Conservation (phyloP, 2,888 invertebrate species). For the Trichopoda pennipes region DNA sequence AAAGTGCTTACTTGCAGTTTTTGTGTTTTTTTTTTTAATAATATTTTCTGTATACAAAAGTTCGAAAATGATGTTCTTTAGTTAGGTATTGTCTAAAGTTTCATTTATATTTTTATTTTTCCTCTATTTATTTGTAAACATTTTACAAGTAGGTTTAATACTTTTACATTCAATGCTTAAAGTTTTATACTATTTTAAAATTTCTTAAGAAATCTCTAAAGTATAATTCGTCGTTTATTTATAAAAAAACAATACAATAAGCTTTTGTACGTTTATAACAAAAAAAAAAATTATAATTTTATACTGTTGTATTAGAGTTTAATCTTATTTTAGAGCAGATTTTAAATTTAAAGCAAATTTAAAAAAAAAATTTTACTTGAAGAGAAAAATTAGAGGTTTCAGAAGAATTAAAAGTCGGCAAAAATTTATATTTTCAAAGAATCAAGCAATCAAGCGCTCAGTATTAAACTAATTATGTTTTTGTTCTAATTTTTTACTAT, state of each 20-base stretch:
- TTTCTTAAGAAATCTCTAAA: constrained; percentile 64
- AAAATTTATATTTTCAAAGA: too few species aligned
- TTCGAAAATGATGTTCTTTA: constrained; percentile 3
- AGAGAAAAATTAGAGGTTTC: too few species aligned
- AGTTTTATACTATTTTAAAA: constrained; percentile 27
- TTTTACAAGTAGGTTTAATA: constrained; percentile 3
- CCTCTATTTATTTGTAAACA: neutral
- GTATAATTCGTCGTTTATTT: constrained; percentile 66
- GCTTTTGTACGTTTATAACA: neutral
- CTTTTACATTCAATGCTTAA: neutral
- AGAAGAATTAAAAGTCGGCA: too few species aligned
- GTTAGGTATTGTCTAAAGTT: constrained; percentile 34
- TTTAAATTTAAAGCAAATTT: too few species aligned
- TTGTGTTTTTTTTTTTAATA: neutral
- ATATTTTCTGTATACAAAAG: too few species aligned
- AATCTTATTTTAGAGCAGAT: neutral
- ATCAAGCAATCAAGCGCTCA: too few species aligned
- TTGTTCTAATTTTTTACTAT: too few species aligned
- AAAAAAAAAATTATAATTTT: neutral
- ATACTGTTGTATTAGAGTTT: neutral
- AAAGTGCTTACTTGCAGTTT: constrained; percentile 29
- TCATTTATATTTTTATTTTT: neutral
- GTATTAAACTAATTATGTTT: too few species aligned
- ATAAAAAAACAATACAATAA: constrained; percentile 48
- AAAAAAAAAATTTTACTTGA: too few species aligned